Conservation (phyloP, 2,113 vertebrate species). For the Todiramphus saurophagus region DNA sequence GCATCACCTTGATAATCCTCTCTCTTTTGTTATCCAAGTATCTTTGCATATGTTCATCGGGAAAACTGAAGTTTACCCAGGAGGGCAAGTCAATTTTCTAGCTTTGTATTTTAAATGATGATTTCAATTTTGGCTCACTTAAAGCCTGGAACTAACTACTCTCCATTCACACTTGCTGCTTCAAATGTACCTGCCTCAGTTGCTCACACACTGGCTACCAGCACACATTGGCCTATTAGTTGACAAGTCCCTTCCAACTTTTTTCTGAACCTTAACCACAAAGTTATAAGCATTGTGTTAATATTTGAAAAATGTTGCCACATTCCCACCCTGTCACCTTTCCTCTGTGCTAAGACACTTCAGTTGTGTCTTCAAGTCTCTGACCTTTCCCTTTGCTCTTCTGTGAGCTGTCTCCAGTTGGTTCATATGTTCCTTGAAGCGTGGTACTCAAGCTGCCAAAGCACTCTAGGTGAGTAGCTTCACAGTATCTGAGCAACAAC, state of each 20-base stretch:
- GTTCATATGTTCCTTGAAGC: not conserved
- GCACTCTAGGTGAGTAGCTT: not conserved
- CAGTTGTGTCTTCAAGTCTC: not conserved
- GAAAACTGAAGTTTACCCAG: constrained; percentile 9
- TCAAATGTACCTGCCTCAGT: not conserved
- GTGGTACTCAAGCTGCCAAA: not conserved
- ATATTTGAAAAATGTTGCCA: not conserved
- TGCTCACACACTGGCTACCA: not conserved
- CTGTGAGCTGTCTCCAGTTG: rapidly evolving
- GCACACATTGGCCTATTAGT: not conserved
- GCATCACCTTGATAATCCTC: constrained; percentile 34
- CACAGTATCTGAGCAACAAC: not conserved
- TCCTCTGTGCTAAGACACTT: not conserved
- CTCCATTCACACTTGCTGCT: not conserved
- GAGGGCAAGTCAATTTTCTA: constrained; percentile 20
- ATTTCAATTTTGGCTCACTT: not conserved
- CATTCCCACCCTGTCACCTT: not conserved
- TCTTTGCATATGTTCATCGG: constrained; percentile 9
- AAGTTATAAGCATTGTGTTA: not conserved
- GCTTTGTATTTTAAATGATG: not conserved
- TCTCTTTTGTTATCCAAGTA: constrained; percentile 43
- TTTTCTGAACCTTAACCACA: not conserved
- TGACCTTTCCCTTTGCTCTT: not conserved
- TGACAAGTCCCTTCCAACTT: not conserved
- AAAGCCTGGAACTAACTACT: not conserved